A percentile compares a stretch with the other conserved stretches of the same genome.
Evolutionary conservation across 2,113 vertebrate genomes (phyloP).

Genomic region (Odocoileus virginianus): DNA sequence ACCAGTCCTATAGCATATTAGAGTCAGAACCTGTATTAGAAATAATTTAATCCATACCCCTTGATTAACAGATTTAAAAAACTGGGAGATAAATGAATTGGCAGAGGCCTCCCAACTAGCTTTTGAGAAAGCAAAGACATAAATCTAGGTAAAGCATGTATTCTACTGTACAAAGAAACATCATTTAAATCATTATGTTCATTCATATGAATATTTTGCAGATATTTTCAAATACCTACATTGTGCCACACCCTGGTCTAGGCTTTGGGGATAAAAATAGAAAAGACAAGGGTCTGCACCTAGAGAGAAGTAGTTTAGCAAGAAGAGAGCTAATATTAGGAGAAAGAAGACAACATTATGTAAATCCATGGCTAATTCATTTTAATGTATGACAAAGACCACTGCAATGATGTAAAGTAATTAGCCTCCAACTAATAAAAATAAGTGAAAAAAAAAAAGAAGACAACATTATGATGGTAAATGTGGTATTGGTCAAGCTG

Average conservation of each 20-base stretch:
- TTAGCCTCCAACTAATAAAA: too few relatives aligned
- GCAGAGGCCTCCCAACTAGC: neutral
- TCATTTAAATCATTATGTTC: neutral
- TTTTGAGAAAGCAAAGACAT: neutral
- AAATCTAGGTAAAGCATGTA: neutral
- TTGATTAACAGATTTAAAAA: conserved; percentile 6
- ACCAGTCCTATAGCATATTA: neutral
- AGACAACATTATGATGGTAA: neutral
- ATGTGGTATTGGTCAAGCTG: neutral
- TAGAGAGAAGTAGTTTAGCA: neutral
- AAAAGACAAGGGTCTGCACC: neutral
- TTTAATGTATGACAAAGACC: too few relatives aligned
- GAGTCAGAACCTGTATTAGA: neutral
- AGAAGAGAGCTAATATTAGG: neutral
- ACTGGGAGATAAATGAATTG: neutral
- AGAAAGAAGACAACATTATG: neutral
- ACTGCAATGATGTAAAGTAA: too few relatives aligned
- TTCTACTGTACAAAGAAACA: neutral
- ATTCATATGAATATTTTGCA: neutral
- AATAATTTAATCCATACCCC: neutral
- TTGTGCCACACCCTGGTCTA: neutral
- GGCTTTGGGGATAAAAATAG: neutral
- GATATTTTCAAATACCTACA: neutral
- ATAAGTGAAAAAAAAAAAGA: neutral
- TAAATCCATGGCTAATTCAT: too few relatives aligned